Evolutionary conservation across 2,888 invertebrate genomes (phyloP), one percentile per base, ranked within the genome.

Genomic region (Sceliomorpha sp.): DNA sequence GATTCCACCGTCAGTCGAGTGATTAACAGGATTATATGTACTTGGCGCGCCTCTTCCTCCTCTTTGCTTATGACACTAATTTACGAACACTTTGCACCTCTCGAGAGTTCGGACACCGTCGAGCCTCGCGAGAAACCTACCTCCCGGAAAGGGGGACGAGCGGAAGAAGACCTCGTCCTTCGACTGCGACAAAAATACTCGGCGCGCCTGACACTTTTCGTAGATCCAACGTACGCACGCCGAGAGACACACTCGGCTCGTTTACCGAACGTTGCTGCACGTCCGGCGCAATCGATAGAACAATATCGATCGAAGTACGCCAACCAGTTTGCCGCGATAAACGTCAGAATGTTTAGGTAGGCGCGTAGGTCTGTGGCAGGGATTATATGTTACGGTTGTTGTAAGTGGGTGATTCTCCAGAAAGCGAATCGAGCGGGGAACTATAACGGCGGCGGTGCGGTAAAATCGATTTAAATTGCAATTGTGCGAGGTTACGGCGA

Each of bases 221-320:
- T n/a, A n/a, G n/a, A n/a, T n/a, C n/a, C n/a, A n/a, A n/a, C n/a
- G n/a, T n/a, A n/a, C n/a, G n/a, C n/a, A n/a, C n/a, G n/a, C n/a
- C n/a, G n/a, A n/a, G 44, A 51, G 42, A 34, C 42, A 50, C 37
- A 50, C 37, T 51, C 60, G n/a, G 51, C 51, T 44, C 51, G 60
- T 51, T 37, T 20, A 5, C 20, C 2, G 20, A 20, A 5, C n/a
- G 5, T 5, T 20, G 5, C 20, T 20, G 20, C 20, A 42, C 51
- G 26, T 51, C 32, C 37, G 47, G 31, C 10, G 32, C 9, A 58
- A 66, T 66, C 66, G 45, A 60, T 60, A 60, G 31, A 50, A 42
- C 24, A 27, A 60, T 44, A 60, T 60, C 60, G 58, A 66, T 66
- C 58, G 66, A 47, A 13, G 24, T 13, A 45, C 39, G 31, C 48